Evolutionary conservation across 37 sponge, comb jelly and placozoan genomes (phyloP), one percentile per base, ranked within the genome.

Genomic region (Oscarella lobularis): DNA sequence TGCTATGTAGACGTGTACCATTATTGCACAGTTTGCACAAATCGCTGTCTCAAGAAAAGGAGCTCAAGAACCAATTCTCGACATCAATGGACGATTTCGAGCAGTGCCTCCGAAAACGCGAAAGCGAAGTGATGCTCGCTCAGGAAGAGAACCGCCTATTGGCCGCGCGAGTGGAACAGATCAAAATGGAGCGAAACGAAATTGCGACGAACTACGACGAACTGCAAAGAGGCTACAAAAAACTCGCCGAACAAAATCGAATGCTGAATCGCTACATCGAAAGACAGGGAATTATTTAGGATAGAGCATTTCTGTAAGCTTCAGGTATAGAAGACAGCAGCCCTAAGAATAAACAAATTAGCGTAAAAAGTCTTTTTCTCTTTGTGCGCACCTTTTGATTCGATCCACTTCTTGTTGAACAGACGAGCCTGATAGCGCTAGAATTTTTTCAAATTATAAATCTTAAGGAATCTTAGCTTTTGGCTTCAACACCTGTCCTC

Each of bases 381-480:
- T n/a, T n/a, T n/a, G n/a, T n/a, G n/a, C n/a, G n/a, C n/a, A n/a
- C n/a, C n/a, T n/a, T n/a, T n/a, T n/a, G n/a, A n/a, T n/a, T n/a
- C n/a, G n/a, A n/a, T n/a, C n/a, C n/a, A n/a, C n/a, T 66, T 82
- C 75, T 39, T 79, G 75, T 79, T 86, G 37, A 83, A 89, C 0
- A 89, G 77, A 37, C 83, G 71, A 38, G 83, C 83, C 76, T 79
- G 82, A 37, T 78, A 89, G 66, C 90, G 37, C 86, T 88, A 72
- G 3, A 76, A 27, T 31, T 35, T 73, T 33, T 37, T 68, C 27
- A 36, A 33, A 35, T 27, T 35, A 35, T 2, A 5, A 40, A 2
- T 60, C 20, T 5, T 1, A 29, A 3, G 30, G 40, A 38, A 31
- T 3, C 1, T 9, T 36, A 27, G 20, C 6, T 14, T 69, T 33